These are phyloP conservation scores for Porites lobata DNA, from an alignment of 92 coral and sea anemone genomes.

Conservation along the genomic window DNA sequence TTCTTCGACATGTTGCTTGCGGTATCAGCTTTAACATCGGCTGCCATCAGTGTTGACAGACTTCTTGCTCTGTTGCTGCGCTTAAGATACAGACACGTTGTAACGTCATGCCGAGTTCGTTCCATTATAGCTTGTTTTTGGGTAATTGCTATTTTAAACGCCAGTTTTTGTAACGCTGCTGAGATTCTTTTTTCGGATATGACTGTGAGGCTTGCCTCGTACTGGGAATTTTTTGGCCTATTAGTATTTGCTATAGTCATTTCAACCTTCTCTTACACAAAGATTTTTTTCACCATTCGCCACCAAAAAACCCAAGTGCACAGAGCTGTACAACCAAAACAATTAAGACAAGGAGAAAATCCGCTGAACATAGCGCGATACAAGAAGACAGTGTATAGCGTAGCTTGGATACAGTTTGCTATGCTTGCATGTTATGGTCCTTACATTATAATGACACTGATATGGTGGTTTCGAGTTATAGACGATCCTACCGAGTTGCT, in stretches of 20 bases:
- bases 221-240: background rate
- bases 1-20: background rate
- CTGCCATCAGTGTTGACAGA: slow-evolving; percentile 2
- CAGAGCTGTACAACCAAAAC: background rate
- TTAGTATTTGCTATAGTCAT: background rate
- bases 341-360: background rate
- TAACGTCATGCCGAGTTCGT: background rate
- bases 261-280: background rate
- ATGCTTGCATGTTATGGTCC: background rate
- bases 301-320: background rate
- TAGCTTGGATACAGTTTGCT: background rate
- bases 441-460: background rate
- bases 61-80: slow-evolving; percentile 8
- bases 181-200: background rate
- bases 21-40: background rate
- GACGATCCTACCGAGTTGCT: background rate
- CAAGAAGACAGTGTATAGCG: background rate
- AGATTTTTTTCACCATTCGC: background rate
- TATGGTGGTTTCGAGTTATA: background rate
- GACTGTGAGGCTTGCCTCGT: background rate
- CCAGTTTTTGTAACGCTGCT: background rate
- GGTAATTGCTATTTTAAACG: background rate
- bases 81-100: background rate
- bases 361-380: background rate
- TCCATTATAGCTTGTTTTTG: background rate